Base-by-base conservation (phyloP, 2,888 invertebrate species). In the Glaucopsyche alexis region DNA sequence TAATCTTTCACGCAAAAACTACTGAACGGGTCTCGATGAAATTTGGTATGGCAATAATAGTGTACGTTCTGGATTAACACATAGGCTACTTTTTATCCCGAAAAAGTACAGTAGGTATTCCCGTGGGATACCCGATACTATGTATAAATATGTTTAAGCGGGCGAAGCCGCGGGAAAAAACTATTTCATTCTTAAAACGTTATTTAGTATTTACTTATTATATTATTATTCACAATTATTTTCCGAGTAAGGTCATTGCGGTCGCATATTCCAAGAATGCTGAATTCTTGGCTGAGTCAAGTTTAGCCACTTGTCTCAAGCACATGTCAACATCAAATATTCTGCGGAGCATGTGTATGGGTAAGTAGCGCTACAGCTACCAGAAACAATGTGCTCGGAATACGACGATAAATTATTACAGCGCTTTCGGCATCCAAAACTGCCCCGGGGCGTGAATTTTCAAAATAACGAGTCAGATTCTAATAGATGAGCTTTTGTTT, bases 321-420 rank as follows among this genome's bases (percentile, higher is more conserved):
- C 29, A 60, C 60, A 60, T 60, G 60, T 60, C 60, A 60, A 60
- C 29, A 60, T 60, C 19, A 11, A 55, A 55, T 60, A 60, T 60
- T 38, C 60, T 60, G 60, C 29, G 29, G 29, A 60, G 60, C 29
- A 7, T 38, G 13, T 60, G 13, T 29, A 19, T 60, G 29, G 11
- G 11, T 29, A 55, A 42, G 19, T 19, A 55, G 47, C 11, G 47
- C 13, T 9, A 13, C 13, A 13, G 9, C 55, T 29, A 55, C 55
- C 55, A 55, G 55, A 5, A 55, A 55, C 55, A 3, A 6, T 29
- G 60, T 60, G 60, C 29, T 29, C 29, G 29, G 29, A 60, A 60
- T 60, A 60, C 6, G 29, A 60, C 16, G 13, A 29, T 60, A 38
- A 38, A 60, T 60, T 14, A 60, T n/a, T n/a, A 29, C 2, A 29